Evolutionary conservation across 1,140 invertebrate species (phyloP).

Genomic region (Carposina sasakii): DNA sequence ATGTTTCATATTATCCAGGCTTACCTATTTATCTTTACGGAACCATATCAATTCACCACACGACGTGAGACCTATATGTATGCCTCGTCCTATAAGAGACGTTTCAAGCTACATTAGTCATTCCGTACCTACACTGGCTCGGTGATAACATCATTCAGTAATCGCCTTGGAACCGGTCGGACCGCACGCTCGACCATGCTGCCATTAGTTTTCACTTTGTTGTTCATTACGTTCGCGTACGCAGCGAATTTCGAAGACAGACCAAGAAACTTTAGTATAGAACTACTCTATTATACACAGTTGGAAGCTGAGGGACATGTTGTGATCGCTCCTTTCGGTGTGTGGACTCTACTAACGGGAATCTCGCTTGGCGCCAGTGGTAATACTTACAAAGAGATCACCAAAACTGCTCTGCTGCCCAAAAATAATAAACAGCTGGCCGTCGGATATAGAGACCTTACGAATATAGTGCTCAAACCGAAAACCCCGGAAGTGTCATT

Average conservation of each 20-base stretch:
- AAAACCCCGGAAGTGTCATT: constrained; percentile 39
- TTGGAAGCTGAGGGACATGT: constrained; percentile 45
- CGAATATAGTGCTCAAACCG: constrained; percentile 36
- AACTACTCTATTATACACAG: constrained; percentile 49
- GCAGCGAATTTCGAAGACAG: constrained; percentile 46
- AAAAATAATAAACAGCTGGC: constrained; percentile 33
- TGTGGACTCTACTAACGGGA: constrained; percentile 58
- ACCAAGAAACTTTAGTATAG: constrained; percentile 59
- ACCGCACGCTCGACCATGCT: too few relatives aligned
- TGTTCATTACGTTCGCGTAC: too few relatives aligned
- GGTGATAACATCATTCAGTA: too few relatives aligned
- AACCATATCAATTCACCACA: too few relatives aligned
- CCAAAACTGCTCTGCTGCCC: constrained; percentile 44
- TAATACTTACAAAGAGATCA: constrained; percentile 34
- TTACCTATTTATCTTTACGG: too few relatives aligned
- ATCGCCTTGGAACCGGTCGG: too few relatives aligned
- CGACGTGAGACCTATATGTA: too few relatives aligned
- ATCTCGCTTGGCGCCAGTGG: constrained; percentile 48
- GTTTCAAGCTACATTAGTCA: too few relatives aligned
- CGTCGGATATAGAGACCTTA: constrained; percentile 46
- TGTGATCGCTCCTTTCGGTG: constrained; percentile 60
- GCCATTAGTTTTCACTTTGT: too few relatives aligned
- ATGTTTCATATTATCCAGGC: too few relatives aligned
- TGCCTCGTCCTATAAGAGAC: too few relatives aligned
- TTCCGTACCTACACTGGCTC: too few relatives aligned